Percentiles rank a stretch among this genome's conserved stretches.
These are phyloP conservation scores for Nothoprocta perdicaria DNA, from an alignment of 2,113 vertebrate genomes.

Conservation along the genomic window DNA sequence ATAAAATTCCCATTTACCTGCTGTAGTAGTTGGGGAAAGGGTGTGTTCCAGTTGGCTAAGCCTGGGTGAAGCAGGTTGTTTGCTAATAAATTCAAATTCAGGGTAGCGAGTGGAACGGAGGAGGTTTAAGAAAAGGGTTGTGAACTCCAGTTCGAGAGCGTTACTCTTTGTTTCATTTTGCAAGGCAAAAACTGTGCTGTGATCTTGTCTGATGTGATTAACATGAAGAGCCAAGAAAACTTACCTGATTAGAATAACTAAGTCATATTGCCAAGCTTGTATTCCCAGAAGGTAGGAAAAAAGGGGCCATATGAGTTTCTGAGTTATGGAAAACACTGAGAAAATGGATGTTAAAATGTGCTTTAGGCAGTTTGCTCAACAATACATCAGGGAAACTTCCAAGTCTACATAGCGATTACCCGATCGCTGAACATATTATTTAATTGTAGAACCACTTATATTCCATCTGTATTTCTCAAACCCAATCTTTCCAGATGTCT, in stretches of 20 bases:
- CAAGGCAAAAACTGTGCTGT: conserved; percentile 48
- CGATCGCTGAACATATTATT: conserved; percentile 71
- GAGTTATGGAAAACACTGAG: conserved; percentile 73
- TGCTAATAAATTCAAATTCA: conserved; percentile 46
- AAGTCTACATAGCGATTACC: conserved; percentile 73
- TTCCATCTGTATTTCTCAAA: conserved; percentile 78
- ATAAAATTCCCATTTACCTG: conserved; percentile 37
- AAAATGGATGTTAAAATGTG: conserved; percentile 77
- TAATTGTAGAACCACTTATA: conserved; percentile 75
- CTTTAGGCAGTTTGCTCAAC: conserved; percentile 75
- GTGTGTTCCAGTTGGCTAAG: conserved; percentile 29
- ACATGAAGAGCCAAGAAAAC: conserved; percentile 71
- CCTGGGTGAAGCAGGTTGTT: conserved; percentile 45
- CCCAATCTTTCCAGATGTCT: conserved; percentile 78
- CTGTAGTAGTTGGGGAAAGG: conserved; percentile 32
- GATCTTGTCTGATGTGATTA: conserved; percentile 73
- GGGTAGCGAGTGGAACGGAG: neutral
- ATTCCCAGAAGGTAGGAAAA: conserved; percentile 65
- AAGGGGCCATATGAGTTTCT: conserved; percentile 68
- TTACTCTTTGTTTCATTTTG: conserved; percentile 64
- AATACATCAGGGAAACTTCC: conserved; percentile 77
- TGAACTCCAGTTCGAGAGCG: conserved; percentile 45
- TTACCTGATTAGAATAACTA: conserved; percentile 76
- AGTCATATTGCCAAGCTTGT: conserved; percentile 73
- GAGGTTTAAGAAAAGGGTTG: conserved; percentile 53